phyloP scores from a whole-genome alignment of 1,140 invertebrate species.

The Bombyx mori region DNA sequence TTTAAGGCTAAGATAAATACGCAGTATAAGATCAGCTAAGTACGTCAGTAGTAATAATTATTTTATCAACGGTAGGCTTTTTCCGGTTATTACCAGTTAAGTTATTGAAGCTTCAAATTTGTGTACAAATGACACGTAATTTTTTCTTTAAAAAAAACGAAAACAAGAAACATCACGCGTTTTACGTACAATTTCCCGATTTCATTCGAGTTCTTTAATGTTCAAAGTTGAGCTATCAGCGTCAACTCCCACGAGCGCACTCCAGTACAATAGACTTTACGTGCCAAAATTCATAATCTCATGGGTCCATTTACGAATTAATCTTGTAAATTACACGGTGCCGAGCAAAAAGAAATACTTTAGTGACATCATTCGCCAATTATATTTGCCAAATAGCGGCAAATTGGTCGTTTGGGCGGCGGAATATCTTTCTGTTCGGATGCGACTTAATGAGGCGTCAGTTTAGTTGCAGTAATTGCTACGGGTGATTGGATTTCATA shows the following conservation, averaged over 20 bases:
- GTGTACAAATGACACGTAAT: no score
- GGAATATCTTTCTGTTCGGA: constrained; percentile 36
- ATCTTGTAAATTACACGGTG: constrained; percentile 42
- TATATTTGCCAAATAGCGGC: constrained; percentile 63
- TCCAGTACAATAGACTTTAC: constrained; percentile 5
- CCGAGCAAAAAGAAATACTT: constrained; percentile 40
- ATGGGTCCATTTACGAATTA: constrained; percentile 45
- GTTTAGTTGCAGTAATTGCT: background rate
- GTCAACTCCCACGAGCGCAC: background rate
- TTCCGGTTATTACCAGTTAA: no score
- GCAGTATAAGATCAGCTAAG: no score
- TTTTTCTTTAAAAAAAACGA: no score
- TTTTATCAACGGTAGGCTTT: no score
- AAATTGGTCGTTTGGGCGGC: constrained; percentile 53
- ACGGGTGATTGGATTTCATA: background rate
- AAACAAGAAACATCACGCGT: no score
- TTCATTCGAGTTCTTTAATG: background rate
- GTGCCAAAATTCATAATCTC: constrained; percentile 55
- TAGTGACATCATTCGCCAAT: constrained; percentile 41
- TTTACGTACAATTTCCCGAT: no score
- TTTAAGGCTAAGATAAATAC: no score
- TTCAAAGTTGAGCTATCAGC: background rate
- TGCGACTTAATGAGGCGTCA: constrained; percentile 1
- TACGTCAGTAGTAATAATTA: no score
- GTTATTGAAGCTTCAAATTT: no score